Percentiles rank a stretch among this genome's conserved stretches.
These are phyloP conservation scores for Criorhina ranunculi DNA, from an alignment of 2,888 invertebrate species.

Conservation along the genomic window DNA sequence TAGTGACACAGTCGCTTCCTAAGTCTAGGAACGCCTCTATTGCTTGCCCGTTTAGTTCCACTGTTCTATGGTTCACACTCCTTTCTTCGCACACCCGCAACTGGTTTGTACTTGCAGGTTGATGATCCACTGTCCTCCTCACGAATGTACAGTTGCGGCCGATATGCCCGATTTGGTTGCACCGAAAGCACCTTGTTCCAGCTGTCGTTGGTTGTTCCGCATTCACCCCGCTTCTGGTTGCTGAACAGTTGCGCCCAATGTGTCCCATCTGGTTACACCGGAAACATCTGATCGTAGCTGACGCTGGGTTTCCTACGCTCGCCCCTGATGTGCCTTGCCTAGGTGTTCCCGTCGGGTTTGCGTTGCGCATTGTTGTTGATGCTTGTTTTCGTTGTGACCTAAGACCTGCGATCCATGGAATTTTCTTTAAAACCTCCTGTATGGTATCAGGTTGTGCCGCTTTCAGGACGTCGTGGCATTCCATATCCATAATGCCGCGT, in stretches of 20 bases:
- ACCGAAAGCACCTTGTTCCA: slow-evolving; percentile 22
- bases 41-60: slow-evolving; percentile 16
- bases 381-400: not conserved
- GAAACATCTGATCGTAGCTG: not conserved
- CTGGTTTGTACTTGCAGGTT: slow-evolving; percentile 7
- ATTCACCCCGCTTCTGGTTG: not conserved
- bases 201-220: not conserved
- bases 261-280: slow-evolving; percentile 21
- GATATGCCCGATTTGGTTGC: slow-evolving; percentile 27
- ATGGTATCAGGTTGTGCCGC: slow-evolving; percentile 15
- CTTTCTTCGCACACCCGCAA: slow-evolving; percentile 17
- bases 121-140: slow-evolving; percentile 1
- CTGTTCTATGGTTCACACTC: slow-evolving; percentile 22
- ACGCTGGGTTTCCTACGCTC: not conserved
- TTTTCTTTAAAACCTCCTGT: slow-evolving; percentile 1
- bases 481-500: slow-evolving; percentile 13
- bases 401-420: slow-evolving; percentile 16
- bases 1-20: slow-evolving; percentile 35
- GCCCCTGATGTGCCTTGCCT: not conserved
- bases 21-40: slow-evolving; percentile 16
- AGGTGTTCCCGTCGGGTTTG: not conserved
- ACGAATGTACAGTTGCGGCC: slow-evolving; percentile 23
- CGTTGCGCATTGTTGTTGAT: not conserved
- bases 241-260: not conserved
- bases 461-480: slow-evolving; percentile 19